Conservation (phyloP, 2,888 invertebrate species). For the Andricus curvator region DNA sequence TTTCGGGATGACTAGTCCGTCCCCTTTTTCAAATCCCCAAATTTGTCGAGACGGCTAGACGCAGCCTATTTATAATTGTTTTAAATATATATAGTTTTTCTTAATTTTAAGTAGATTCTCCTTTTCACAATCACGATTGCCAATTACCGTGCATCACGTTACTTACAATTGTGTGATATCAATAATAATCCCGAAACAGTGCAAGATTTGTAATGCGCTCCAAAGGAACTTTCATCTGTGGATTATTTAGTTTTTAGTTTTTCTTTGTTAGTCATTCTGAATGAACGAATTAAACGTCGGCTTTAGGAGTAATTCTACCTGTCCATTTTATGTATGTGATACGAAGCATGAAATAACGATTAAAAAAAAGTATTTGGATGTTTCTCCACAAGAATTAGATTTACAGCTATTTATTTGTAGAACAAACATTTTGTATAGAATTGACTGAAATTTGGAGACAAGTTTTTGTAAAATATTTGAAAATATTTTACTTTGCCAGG, state of each 20-base stretch:
- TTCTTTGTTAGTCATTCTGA: not conserved
- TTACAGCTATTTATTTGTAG: not conserved
- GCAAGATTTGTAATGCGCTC: constrained; percentile 4
- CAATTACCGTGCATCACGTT: not conserved
- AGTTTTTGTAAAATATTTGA: not conserved
- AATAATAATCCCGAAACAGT: constrained; percentile 4
- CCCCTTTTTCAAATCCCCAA: too few relatives aligned
- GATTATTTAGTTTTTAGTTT: not conserved
- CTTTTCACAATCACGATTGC: not conserved
- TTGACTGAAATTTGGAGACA: not conserved
- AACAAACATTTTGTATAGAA: not conserved
- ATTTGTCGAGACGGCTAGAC: too few relatives aligned
- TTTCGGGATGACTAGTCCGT: too few relatives aligned
- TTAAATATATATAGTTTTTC: not conserved
- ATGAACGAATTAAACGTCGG: not conserved
- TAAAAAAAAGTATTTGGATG: not conserved
- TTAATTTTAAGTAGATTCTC: not conserved
- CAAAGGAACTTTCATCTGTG: constrained; percentile 18
- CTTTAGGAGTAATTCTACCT: not conserved
- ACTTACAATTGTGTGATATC: constrained; percentile 33
- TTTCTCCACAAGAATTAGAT: not conserved
- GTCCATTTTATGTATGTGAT: not conserved
- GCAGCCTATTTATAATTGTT: not conserved
- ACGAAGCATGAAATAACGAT: not conserved
- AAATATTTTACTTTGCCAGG: not conserved